These are phyloP conservation scores for Petrocephalus zakoni DNA, from an alignment of 2,113 vertebrate species.

Conservation along the genomic window DNA sequence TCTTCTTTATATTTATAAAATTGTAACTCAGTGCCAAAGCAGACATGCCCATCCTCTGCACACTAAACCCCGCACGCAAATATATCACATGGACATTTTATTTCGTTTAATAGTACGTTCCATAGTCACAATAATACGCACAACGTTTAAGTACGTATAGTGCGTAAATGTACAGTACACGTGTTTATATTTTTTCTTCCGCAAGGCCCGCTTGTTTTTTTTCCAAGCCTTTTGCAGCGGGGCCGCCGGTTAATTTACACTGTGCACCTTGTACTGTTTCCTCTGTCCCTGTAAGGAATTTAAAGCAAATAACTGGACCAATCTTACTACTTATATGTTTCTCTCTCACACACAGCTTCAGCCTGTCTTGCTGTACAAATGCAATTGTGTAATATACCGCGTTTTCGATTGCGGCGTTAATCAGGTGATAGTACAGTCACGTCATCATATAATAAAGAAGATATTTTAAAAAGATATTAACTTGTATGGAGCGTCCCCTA, in stretches of 20 bases:
- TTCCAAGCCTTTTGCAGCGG: not conserved
- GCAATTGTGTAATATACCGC: not conserved
- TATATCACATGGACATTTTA: not conserved
- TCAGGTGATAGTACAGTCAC: not conserved
- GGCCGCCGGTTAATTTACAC: not conserved
- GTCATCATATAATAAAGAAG: not conserved
- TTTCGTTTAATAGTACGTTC: not conserved
- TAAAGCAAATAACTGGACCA: not conserved
- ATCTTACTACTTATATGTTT: not conserved
- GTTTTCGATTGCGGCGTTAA: not conserved
- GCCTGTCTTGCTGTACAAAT: not conserved
- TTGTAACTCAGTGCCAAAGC: not conserved
- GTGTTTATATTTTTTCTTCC: not conserved
- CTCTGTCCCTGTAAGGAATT: not conserved
- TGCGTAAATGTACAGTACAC: not conserved
- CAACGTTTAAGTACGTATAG: not conserved
- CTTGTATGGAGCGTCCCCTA: slow-evolving; percentile 15
- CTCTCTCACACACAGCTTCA: not conserved
- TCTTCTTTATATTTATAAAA: not conserved
- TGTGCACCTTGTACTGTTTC: not conserved
- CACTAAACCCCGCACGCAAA: not conserved
- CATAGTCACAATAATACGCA: not conserved
- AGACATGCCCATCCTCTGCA: not conserved
- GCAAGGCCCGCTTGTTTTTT: not conserved
- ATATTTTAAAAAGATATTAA: not conserved